Evolutionary conservation across 2,113 vertebrate genomes (phyloP).

Genomic region (Xenopus borealis): DNA sequence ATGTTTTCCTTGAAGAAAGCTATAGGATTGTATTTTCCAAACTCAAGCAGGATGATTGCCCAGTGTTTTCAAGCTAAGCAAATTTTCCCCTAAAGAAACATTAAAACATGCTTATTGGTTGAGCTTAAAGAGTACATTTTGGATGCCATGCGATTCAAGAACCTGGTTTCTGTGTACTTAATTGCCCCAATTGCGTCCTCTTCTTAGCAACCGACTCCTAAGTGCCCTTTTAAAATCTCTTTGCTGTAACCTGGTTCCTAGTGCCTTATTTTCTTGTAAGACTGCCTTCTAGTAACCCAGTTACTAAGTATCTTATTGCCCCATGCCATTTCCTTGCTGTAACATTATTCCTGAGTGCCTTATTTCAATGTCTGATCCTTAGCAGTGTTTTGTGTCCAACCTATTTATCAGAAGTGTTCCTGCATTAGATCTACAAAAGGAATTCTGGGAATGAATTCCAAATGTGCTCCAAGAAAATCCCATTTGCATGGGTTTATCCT

Average conservation of each 20-base stretch:
- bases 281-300: neutral
- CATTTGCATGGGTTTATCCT: no score
- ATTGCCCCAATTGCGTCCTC: conserved; percentile 5
- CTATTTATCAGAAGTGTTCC: neutral
- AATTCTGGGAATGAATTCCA: no score
- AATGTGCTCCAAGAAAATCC: no score
- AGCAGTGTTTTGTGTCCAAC: neutral
- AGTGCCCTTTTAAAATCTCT: conserved; percentile 7
- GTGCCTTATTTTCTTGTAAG: neutral
- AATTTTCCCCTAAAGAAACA: neutral
- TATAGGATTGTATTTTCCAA: neutral
- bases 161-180: neutral
- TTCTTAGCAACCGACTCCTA: neutral
- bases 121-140: neutral
- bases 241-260: neutral
- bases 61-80: conserved; percentile 11
- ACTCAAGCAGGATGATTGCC: neutral
- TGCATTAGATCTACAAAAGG: neutral
- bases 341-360: neutral
- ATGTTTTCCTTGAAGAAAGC: neutral
- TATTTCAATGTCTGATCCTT: conserved; percentile 7
- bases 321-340: neutral
- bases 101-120: neutral
- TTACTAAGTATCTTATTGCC: conserved; percentile 3
- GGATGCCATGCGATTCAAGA: neutral